Percentiles rank a stretch among this genome's conserved stretches.
Conservation (phyloP, 2,113 vertebrate species). For the Macrotus californicus region DNA sequence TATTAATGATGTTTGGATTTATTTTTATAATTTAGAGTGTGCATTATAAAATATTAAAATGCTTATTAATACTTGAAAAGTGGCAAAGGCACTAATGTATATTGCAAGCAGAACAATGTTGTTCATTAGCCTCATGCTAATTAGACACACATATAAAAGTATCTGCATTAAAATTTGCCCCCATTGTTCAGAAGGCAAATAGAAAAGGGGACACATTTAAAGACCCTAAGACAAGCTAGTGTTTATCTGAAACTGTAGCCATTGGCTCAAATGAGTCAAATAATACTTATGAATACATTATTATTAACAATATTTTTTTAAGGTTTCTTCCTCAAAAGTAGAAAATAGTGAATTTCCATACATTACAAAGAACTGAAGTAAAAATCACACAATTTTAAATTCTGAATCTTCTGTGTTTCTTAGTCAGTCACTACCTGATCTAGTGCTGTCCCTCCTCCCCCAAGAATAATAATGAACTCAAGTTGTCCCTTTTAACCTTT, state of each 20-base stretch:
- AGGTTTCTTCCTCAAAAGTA: background rate
- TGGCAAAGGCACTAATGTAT: constrained; percentile 46
- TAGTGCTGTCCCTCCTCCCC: too few species aligned
- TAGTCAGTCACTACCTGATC: background rate
- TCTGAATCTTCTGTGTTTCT: background rate
- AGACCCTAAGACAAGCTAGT: background rate
- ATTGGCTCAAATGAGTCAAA: background rate
- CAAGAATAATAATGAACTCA: background rate
- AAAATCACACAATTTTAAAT: background rate
- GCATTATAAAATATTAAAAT: constrained; percentile 72
- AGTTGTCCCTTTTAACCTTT: background rate
- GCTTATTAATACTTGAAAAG: constrained; percentile 67
- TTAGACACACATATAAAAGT: constrained; percentile 56
- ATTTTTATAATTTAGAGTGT: constrained; percentile 70
- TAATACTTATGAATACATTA: background rate
- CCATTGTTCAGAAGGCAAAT: background rate
- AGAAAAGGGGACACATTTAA: background rate
- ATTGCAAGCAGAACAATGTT: constrained; percentile 23
- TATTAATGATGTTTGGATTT: constrained; percentile 64
- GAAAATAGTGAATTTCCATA: background rate
- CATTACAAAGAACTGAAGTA: background rate
- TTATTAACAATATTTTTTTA: background rate
- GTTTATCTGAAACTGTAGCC: background rate
- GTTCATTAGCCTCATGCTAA: constrained; percentile 62
- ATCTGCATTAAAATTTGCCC: constrained; percentile 5